phyloP scores from a whole-genome alignment of 2,797 vertebrate genomes.

The Myioborus miniatus region DNA sequence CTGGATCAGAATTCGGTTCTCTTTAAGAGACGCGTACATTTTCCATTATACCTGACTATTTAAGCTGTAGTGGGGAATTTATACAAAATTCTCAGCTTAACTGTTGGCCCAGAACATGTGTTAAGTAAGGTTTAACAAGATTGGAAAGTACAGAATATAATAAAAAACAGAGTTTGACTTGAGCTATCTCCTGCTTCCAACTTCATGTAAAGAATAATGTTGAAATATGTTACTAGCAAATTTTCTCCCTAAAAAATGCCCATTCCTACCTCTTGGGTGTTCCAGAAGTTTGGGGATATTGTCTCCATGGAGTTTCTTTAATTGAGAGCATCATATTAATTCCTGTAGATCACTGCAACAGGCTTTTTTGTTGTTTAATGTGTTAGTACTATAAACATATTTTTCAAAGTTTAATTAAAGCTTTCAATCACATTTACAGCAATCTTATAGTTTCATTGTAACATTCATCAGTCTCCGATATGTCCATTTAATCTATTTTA shows the following conservation, averaged over 20 bases:
- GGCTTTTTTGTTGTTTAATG: neutral
- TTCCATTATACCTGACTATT: neutral
- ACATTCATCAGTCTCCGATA: neutral
- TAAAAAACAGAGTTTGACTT: neutral
- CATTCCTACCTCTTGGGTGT: neutral
- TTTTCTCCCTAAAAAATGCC: neutral
- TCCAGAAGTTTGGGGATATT: neutral
- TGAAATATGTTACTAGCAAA: neutral
- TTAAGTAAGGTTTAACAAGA: neutral
- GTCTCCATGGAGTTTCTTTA: neutral
- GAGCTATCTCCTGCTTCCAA: neutral
- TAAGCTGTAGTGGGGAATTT: neutral
- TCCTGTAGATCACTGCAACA: neutral
- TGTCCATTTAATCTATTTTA: neutral
- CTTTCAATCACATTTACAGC: neutral
- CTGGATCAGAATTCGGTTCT: neutral
- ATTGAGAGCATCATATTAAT: neutral
- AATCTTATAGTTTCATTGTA: neutral
- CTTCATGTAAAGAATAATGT: neutral
- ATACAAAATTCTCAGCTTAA: neutral
- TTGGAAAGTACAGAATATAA: neutral
- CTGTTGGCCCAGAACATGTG: neutral
- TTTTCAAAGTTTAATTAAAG: neutral
- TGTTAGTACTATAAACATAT: neutral
- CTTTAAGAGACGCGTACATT: neutral